Conservation (phyloP, 2,888 invertebrate genomes). For the Andrena hattorfiana region DNA sequence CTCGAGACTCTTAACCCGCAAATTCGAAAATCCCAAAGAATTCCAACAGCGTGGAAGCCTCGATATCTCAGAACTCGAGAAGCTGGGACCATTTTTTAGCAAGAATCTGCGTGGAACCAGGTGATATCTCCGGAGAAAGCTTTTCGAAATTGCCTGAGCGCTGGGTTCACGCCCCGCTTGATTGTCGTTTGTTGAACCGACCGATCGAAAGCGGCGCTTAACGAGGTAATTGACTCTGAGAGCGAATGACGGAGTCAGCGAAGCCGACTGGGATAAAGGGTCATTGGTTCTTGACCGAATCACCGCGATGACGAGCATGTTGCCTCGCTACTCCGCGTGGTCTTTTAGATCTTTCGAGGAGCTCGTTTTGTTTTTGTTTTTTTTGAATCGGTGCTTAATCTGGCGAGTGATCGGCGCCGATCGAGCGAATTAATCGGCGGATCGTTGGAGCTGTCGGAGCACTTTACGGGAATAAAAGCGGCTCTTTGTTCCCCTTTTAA, state of each 20-base stretch:
- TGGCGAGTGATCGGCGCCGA: no score
- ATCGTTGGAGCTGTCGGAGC: no score
- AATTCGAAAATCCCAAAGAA: neutral
- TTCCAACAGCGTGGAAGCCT: neutral
- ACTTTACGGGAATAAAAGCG: no score
- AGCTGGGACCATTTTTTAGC: neutral
- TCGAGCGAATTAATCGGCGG: no score
- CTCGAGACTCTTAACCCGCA: no score
- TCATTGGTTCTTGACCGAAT: conserved; percentile 36
- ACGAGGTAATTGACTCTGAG: conserved; percentile 60
- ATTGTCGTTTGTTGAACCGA: conserved; percentile 27
- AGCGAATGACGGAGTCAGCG: conserved; percentile 48
- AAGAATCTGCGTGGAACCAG: neutral
- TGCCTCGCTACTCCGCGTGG: neutral
- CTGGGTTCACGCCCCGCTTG: conserved; percentile 3
- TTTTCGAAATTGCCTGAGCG: neutral
- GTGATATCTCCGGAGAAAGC: conserved; percentile 9
- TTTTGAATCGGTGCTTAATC: no score
- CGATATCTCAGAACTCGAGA: neutral
- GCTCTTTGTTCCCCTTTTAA: no score
- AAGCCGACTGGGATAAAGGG: conserved; percentile 28
- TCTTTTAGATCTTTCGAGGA: neutral
- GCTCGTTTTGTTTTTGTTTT: neutral
- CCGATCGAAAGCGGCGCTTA: conserved; percentile 45
- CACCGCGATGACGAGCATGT: neutral